A percentile compares a stretch with the other conserved stretches of the same genome.
These are phyloP conservation scores for Suillia variegata DNA, from an alignment of 2,888 invertebrate genomes.

Conservation along the genomic window DNA sequence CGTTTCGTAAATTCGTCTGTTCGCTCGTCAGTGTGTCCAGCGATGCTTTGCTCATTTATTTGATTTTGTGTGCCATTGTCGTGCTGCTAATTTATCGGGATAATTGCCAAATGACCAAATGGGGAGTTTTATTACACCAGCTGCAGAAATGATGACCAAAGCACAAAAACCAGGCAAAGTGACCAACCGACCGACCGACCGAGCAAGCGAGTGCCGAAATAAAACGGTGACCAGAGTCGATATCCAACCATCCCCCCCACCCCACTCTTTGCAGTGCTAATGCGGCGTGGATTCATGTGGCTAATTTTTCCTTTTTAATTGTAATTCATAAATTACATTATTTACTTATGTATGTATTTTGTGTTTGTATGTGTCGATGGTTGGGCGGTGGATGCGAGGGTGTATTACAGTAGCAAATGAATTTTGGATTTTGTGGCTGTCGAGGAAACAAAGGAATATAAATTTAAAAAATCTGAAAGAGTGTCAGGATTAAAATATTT, in stretches of 20 bases:
- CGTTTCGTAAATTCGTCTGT: neutral
- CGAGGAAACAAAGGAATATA: too few species aligned
- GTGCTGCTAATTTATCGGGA: conserved; percentile 58
- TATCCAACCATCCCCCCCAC: neutral
- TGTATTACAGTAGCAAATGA: neutral
- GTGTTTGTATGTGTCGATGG: neutral
- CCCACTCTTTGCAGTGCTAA: conserved; percentile 13
- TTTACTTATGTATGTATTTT: conserved; percentile 29
- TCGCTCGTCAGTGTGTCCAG: neutral
- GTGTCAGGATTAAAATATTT: too few species aligned
- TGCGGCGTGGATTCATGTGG: conserved; percentile 33
- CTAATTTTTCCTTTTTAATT: conserved; percentile 53
- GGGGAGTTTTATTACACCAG: conserved; percentile 59
- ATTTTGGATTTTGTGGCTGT: conserved; percentile 10
- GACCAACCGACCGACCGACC: too few species aligned
- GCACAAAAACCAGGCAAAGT: conserved; percentile 32
- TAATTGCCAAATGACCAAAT: conserved; percentile 61
- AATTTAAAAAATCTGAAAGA: too few species aligned
- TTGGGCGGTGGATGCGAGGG: neutral
- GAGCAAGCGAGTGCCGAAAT: too few species aligned
- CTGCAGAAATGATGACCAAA: conserved; percentile 50
- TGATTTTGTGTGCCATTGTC: conserved; percentile 34
- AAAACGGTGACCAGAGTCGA: neutral
- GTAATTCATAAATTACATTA: conserved; percentile 58
- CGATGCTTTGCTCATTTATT: conserved; percentile 36